Conservation (phyloP, 2,113 vertebrate genomes). For the Alethe diademata region DNA sequence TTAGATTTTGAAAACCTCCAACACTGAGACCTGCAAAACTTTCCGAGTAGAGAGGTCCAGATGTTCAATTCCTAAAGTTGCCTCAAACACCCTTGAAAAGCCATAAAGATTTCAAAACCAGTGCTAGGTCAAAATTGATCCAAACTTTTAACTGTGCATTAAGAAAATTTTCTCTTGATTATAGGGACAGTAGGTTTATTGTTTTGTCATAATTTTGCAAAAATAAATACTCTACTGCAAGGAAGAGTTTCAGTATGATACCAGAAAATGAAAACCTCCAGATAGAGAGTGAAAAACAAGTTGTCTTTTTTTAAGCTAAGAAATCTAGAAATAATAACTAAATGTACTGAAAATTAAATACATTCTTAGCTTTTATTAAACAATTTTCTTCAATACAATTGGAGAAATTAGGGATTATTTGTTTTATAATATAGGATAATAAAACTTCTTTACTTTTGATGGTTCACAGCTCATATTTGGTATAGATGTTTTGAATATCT, state of each 20-base stretch:
- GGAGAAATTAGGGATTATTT: not conserved
- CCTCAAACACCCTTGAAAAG: not conserved
- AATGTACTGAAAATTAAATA: not conserved
- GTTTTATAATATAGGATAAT: not conserved
- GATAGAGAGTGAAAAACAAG: not conserved
- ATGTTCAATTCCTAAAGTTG: not conserved
- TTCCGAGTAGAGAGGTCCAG: not conserved
- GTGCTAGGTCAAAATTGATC: not conserved
- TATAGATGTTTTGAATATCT: not conserved
- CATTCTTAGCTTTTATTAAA: not conserved
- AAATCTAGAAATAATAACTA: not conserved
- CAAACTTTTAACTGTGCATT: not conserved
- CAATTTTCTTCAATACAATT: not conserved
- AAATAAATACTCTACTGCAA: not conserved
- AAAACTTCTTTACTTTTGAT: not conserved
- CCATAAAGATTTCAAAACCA: not conserved
- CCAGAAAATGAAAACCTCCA: not conserved
- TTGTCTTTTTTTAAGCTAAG: not conserved
- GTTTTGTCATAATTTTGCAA: not conserved
- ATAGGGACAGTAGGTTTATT: not conserved
- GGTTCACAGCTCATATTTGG: not conserved
- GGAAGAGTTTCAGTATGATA: not conserved
- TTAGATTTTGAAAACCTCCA: not conserved
- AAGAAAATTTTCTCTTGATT: not conserved
- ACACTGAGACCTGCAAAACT: not conserved